Evolutionary conservation across 2,113 vertebrate species (phyloP).

Genomic region (Oriolus oriolus): DNA sequence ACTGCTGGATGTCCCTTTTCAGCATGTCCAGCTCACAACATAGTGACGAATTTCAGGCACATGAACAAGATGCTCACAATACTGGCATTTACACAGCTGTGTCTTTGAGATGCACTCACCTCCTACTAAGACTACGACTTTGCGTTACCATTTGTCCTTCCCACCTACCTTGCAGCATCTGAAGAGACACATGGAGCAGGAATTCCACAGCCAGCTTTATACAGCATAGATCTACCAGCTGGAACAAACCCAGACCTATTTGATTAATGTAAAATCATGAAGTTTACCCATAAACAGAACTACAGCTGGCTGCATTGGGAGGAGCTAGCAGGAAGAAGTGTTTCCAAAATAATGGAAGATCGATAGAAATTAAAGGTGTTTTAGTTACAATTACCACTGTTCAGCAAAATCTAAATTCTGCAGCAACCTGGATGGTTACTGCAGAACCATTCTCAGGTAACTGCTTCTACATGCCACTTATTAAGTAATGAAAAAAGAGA

Average conservation of each 20-base stretch:
- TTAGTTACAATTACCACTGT: neutral
- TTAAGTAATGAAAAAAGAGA: neutral
- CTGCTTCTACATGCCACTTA: neutral
- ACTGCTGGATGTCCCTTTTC: neutral
- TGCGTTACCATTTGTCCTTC: neutral
- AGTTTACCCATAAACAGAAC: neutral
- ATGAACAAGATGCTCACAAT: neutral
- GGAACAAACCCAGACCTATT: neutral
- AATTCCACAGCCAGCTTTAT: neutral
- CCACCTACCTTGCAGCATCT: neutral
- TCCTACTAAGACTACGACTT: neutral
- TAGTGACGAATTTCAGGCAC: neutral
- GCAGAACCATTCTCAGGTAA: neutral
- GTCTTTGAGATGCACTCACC: neutral
- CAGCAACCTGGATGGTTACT: neutral
- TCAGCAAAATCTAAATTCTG: neutral
- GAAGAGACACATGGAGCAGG: neutral
- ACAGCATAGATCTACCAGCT: neutral
- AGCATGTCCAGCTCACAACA: fast-evolving
- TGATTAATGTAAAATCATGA: neutral
- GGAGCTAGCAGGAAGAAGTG: neutral
- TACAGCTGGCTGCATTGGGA: neutral
- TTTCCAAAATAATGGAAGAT: neutral
- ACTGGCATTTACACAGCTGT: neutral
- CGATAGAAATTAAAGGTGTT: neutral